Evolutionary conservation across 1,140 invertebrate genomes (phyloP).

Genomic region (Cydia fagiglandana): DNA sequence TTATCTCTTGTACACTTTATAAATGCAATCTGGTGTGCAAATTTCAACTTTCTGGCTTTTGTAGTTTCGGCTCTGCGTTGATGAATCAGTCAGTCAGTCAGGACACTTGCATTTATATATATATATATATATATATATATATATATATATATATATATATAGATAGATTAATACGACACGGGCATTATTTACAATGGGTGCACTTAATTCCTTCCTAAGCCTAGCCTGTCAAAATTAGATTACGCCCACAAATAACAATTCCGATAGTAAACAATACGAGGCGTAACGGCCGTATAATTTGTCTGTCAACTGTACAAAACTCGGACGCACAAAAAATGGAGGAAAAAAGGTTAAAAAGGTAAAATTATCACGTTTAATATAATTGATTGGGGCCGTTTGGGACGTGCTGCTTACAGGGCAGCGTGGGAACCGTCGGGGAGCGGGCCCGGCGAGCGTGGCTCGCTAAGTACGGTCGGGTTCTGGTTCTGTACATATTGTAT

Average conservation of each 20-base stretch:
- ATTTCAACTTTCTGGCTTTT: too few species aligned
- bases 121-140: too few species aligned
- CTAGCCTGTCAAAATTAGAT: constrained; percentile 12
- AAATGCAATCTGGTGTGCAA: too few species aligned
- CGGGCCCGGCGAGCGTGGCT: neutral
- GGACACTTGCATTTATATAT: too few species aligned
- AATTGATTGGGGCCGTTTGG: constrained; percentile 71
- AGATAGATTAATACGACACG: neutral
- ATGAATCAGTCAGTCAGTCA: too few species aligned
- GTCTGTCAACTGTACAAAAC: constrained; percentile 65
- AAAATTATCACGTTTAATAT: constrained; percentile 76
- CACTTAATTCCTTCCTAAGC: neutral
- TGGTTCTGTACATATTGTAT: neutral
- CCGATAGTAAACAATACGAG: constrained; percentile 48
- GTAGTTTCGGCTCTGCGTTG: too few species aligned
- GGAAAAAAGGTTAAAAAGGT: constrained; percentile 56
- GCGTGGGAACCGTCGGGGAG: constrained; percentile 61
- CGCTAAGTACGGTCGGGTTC: neutral
- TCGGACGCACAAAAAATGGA: constrained; percentile 37
- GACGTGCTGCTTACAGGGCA: constrained; percentile 65
- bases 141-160: too few species aligned
- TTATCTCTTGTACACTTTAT: too few species aligned
- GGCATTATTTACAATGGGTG: neutral
- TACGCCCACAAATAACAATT: constrained; percentile 27
- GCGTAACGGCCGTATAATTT: constrained; percentile 68